These are phyloP conservation scores for Progne subis DNA, from an alignment of 2,113 vertebrate genomes.

Conservation along the genomic window DNA sequence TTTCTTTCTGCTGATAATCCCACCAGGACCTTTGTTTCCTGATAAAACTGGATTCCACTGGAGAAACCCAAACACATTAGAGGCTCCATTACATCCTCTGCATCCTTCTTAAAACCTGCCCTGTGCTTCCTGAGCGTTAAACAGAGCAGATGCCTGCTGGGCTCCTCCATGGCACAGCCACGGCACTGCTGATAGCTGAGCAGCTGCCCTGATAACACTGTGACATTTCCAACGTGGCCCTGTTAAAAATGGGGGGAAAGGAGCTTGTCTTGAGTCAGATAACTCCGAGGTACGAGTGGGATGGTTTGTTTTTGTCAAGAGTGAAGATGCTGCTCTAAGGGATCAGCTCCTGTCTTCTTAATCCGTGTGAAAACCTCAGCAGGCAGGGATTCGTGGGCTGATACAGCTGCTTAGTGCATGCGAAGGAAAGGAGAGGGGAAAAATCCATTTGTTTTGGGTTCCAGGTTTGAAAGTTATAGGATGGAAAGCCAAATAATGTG, in stretches of 20 bases:
- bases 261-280: background rate
- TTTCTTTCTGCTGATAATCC: slow-evolving; percentile 76
- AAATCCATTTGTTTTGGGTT: background rate
- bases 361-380: rapidly evolving
- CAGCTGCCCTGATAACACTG: slow-evolving; percentile 77
- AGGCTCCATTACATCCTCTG: slow-evolving; percentile 51
- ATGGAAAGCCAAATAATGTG: background rate
- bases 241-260: background rate
- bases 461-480: background rate
- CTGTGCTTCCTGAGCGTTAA: slow-evolving; percentile 71
- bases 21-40: slow-evolving; percentile 64
- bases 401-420: rapidly evolving
- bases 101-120: slow-evolving; percentile 35
- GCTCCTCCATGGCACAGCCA: slow-evolving; percentile 15
- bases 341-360: background rate
- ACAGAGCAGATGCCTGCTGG: slow-evolving; percentile 70
- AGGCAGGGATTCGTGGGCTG: background rate
- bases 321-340: background rate
- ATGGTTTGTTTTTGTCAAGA: background rate
- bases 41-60: slow-evolving; percentile 79
- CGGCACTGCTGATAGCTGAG: slow-evolving; percentile 70
- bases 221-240: slow-evolving; percentile 74
- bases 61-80: slow-evolving; percentile 78
- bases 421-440: background rate
- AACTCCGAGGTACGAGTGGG: rapidly evolving